Conservation (phyloP, 30 jellyfish, hydroid and myxozoan genomes). For the Rhopilema esculentum region DNA sequence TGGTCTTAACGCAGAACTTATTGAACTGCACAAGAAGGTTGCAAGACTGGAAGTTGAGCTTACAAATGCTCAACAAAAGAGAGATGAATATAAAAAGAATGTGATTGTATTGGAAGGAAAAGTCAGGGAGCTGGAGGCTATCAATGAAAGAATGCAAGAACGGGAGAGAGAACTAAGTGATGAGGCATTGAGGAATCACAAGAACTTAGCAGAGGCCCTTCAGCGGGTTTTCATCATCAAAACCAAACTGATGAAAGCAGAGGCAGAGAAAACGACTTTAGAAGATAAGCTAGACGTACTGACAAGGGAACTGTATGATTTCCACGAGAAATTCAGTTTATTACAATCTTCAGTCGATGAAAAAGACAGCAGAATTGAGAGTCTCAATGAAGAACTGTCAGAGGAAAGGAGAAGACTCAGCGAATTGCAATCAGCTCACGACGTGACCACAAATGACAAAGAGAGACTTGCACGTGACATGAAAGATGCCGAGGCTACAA, state of each 20-base stretch:
- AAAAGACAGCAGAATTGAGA: constrained; percentile 81
- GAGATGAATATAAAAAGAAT: constrained; percentile 91
- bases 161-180: constrained; percentile 93
- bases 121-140: constrained; percentile 85
- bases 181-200: constrained; percentile 80
- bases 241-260: constrained; percentile 81
- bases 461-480: constrained; percentile 67
- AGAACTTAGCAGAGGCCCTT: constrained; percentile 64
- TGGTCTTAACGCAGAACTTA: constrained; percentile 67
- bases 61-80: constrained; percentile 80
- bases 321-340: constrained; percentile 81
- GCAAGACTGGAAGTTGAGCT: constrained; percentile 91
- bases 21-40: constrained; percentile 81
- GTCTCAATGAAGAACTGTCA: constrained; percentile 71
- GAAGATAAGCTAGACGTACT: constrained; percentile 73
- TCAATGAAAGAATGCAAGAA: constrained; percentile 81
- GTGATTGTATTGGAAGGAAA: constrained; percentile 65
- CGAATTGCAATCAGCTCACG: constrained; percentile 83
- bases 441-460: constrained; percentile 61
- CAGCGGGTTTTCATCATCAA: constrained; percentile 80
- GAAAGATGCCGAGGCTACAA: constrained; percentile 53
- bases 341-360: constrained; percentile 92
- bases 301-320: constrained; percentile 75
- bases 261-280: constrained; percentile 72
- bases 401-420: constrained; percentile 75